Conservation (phyloP, 1,140 invertebrate genomes). For the Protaetia brevitarsis region DNA sequence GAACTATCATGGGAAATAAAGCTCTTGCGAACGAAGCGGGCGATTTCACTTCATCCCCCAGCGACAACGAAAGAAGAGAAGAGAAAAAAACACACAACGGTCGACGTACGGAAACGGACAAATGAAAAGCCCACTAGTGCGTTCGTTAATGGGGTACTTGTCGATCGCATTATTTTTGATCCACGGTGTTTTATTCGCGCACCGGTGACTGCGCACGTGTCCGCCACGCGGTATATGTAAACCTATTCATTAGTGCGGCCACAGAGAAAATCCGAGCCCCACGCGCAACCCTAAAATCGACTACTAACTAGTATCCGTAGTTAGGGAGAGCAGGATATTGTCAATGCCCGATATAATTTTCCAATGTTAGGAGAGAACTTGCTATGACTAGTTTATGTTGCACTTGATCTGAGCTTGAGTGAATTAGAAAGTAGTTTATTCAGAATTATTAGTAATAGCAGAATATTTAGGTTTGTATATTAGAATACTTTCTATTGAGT, state of each 20-base stretch:
- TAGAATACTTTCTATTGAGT: too few species aligned
- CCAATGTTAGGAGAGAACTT: background rate
- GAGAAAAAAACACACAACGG: background rate
- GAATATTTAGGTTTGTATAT: too few species aligned
- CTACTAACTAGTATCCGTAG: background rate
- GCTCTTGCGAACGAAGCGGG: background rate
- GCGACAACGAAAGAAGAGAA: background rate
- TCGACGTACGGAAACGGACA: background rate
- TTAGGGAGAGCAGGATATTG: background rate
- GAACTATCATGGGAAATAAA: slow-evolving; percentile 21
- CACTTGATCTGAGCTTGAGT: too few species aligned
- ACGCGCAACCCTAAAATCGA: slow-evolving; percentile 16
- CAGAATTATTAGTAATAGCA: too few species aligned
- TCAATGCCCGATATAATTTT: background rate
- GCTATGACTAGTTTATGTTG: too few species aligned
- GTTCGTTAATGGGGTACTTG: slow-evolving; percentile 36
- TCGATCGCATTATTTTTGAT: slow-evolving; percentile 45
- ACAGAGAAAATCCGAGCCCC: slow-evolving; percentile 42
- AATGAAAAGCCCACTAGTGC: slow-evolving; percentile 22
- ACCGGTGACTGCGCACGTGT: slow-evolving; percentile 43
- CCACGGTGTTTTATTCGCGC: slow-evolving; percentile 37
- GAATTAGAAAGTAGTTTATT: too few species aligned
- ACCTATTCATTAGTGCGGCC: slow-evolving; percentile 49
- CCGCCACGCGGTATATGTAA: slow-evolving; percentile 45
- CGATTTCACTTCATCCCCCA: background rate